A percentile compares a stretch with the other conserved stretches of the same genome.
Conservation (phyloP, 2,797 vertebrate genomes). For the Squalus acanthias region DNA sequence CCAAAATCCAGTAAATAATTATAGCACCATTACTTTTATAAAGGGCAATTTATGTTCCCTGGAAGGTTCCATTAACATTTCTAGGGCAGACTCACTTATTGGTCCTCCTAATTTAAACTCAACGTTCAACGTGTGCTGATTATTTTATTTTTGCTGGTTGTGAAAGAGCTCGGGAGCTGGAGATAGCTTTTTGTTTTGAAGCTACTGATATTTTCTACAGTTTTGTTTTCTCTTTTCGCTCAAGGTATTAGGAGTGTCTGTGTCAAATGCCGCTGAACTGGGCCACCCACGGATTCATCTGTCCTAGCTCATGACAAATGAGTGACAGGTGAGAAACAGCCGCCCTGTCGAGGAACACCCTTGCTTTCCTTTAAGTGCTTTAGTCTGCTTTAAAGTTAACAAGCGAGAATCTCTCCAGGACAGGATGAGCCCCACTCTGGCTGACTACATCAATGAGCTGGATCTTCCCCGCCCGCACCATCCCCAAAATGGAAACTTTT, state of each 20-base stretch:
- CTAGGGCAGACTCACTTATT: background rate
- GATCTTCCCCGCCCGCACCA: background rate
- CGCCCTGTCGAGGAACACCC: background rate
- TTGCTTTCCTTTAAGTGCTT: background rate
- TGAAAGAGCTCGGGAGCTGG: background rate
- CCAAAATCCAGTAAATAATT: background rate
- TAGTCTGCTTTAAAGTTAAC: background rate
- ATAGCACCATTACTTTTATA: background rate
- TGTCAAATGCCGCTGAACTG: background rate
- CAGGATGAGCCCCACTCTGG: background rate
- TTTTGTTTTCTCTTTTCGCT: background rate
- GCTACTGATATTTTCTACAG: background rate
- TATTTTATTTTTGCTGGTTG: background rate
- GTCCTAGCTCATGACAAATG: background rate
- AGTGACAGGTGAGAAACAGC: conserved; percentile 4
- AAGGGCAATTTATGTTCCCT: background rate
- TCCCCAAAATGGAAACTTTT: background rate
- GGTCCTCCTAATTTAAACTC: background rate
- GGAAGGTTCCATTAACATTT: background rate
- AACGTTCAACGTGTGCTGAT: background rate
- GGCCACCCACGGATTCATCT: background rate
- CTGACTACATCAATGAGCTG: background rate
- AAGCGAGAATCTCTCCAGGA: background rate
- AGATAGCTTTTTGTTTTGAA: background rate
- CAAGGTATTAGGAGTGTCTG: background rate